Conservation (phyloP, 2,797 vertebrate species). For the Sebastes steindachneri region DNA sequence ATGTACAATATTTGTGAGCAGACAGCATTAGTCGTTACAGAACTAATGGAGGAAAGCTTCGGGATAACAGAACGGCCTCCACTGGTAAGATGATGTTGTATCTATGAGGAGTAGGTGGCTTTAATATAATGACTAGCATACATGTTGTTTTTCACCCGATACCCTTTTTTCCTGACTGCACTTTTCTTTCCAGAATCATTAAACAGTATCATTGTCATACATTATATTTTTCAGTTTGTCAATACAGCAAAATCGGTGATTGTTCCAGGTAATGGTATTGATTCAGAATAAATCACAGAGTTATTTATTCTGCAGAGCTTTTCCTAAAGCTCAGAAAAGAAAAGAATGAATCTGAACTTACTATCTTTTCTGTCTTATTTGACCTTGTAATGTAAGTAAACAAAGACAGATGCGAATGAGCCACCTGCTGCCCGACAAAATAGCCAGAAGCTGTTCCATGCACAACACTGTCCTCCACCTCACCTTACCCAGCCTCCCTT, state of each 20-base stretch:
- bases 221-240: background rate
- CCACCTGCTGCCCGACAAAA: slow-evolving; percentile 14
- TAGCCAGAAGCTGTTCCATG: slow-evolving; percentile 9
- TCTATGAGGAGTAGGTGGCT: background rate
- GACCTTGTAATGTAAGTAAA: slow-evolving; percentile 10
- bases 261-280: background rate
- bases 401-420: slow-evolving; percentile 10
- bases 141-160: background rate
- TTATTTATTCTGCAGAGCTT: background rate
- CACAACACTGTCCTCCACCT: background rate
- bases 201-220: background rate
- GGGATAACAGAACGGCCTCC: too few species aligned
- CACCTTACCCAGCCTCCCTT: background rate
- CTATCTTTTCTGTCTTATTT: background rate
- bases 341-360: background rate
- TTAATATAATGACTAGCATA: background rate
- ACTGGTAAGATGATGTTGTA: background rate
- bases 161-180: background rate
- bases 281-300: background rate
- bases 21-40: background rate
- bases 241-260: background rate
- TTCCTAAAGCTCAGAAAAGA: background rate
- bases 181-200: background rate
- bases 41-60: background rate
- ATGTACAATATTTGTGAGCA: background rate